Evolutionary conservation across 2,888 invertebrate genomes (phyloP).

Genomic region (Tetragonula carbonaria): DNA sequence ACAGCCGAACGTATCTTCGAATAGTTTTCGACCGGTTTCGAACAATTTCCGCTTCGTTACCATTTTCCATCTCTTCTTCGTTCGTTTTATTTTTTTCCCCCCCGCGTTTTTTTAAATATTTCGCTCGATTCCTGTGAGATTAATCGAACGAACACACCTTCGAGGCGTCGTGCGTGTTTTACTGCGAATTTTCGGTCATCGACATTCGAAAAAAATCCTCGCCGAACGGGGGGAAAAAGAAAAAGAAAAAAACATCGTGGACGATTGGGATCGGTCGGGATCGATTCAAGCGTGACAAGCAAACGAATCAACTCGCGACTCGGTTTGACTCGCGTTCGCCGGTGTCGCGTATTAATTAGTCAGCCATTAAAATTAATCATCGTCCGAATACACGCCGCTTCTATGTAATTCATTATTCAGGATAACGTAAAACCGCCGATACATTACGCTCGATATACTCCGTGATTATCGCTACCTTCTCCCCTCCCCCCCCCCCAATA

Average conservation of each 20-base stretch:
- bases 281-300: background rate
- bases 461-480: background rate
- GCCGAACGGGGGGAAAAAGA: no score
- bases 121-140: no score
- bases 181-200: no score
- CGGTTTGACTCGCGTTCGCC: background rate
- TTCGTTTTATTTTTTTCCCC: background rate
- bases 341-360: slow-evolving; percentile 44
- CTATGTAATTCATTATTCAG: slow-evolving; percentile 37
- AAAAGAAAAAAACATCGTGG: background rate
- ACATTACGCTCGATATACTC: slow-evolving; percentile 20
- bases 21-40: background rate
- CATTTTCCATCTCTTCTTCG: background rate
- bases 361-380: slow-evolving; percentile 42
- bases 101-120: background rate
- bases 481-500: background rate
- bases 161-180: no score
- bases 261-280: background rate
- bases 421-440: slow-evolving; percentile 30
- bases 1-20: background rate
- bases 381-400: background rate
- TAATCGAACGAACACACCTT: no score
- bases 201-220: no score
- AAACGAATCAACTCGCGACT: background rate
- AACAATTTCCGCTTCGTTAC: background rate